Evolutionary conservation across 2,113 vertebrate species (phyloP), one percentile per base, ranked within the genome.

Genomic region (Riparia riparia): DNA sequence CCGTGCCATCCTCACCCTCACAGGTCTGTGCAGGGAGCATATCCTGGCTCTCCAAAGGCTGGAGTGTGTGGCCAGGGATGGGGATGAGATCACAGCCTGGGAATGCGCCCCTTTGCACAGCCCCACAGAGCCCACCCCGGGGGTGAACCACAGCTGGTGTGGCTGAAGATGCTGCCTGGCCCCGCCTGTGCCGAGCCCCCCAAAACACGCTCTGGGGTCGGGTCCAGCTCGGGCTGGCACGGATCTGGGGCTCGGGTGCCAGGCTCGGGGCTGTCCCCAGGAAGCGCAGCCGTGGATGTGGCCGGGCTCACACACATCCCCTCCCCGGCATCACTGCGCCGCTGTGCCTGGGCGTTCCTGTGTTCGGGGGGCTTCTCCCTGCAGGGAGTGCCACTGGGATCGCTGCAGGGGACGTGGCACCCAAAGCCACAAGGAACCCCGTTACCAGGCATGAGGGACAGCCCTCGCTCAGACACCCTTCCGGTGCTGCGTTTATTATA

Each of bases 351-450:
- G 49, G 8, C 6, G 6, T 8, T 37, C 28, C 68, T 4, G 2
- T 0, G 20, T 3, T 5, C 10, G 22, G 80, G 29, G 0, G 5
- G 3, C 34, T 72, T 34, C 26, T 61, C 70, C 74, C 51, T 19
- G 26, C 54, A 13, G 37, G 4, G 13, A 4, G 7, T 0, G 7
- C 32, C 5, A 0, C 42, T 3, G 44, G 65, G 32, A 6, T 21
- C 22, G 45, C 41, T 0, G 14, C 37, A 37, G 37, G 37, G n/a
- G 70, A 44, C n/a, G 44, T 69, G 41, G 72, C 83, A 26, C 58
- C 58, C 49, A 1, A 17, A 17, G 32, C 9, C n/a, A 1, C 6
- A 7, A 3, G 0, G 4, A 22, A n/a, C 29, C 29, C 50, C 0
- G 1, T 31, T 22, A 22, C 1, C 9, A 3, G 3, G 61, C 70